phyloP scores from a whole-genome alignment of 2,888 invertebrate species.

The Cataglyphis albicans region DNA sequence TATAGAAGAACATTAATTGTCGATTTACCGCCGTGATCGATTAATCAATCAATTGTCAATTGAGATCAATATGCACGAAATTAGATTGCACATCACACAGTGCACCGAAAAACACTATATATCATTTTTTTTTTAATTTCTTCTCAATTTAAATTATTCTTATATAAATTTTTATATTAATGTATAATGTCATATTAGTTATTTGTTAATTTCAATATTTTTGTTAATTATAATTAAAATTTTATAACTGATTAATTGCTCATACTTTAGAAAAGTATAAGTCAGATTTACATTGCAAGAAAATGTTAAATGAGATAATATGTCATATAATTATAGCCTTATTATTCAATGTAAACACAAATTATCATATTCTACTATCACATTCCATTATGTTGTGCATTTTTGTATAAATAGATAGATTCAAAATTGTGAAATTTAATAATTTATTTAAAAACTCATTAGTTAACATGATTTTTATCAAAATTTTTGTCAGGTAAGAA shows the following conservation, averaged over 20 bases:
- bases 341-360: neutral
- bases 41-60: neutral
- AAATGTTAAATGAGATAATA: neutral
- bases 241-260: neutral
- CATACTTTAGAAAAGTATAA: neutral
- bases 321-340: neutral
- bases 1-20: conserved; percentile 36
- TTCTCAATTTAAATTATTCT: neutral
- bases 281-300: neutral
- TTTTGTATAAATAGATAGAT: neutral
- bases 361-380: neutral
- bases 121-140: neutral
- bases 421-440: neutral
- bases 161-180: neutral
- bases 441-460: conserved; percentile 5
- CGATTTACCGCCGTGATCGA: neutral
- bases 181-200: neutral
- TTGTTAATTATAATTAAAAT: neutral
- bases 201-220: neutral
- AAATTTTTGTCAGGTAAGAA: neutral
- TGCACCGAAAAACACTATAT: neutral
- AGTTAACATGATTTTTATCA: neutral
- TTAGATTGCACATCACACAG: neutral
- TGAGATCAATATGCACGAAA: neutral
- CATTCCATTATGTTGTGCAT: conserved; percentile 29